Evolutionary conservation across 2,888 invertebrate genomes (phyloP), one percentile per base, ranked within the genome.

Genomic region (Oscheius sp.): DNA sequence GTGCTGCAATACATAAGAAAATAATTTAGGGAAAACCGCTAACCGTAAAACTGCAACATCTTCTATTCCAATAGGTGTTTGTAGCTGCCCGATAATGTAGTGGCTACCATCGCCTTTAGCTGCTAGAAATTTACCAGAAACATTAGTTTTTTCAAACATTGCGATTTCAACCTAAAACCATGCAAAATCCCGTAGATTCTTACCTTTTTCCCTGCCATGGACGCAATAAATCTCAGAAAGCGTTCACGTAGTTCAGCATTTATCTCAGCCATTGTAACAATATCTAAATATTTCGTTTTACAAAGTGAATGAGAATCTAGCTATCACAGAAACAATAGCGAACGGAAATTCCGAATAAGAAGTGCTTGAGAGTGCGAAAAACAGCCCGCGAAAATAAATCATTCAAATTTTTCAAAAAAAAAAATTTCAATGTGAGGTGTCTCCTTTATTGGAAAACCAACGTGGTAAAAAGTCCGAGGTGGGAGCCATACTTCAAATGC

Each of bases 1-100:
- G 71, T 49, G 23, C 71, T 49, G 21, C 23, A 55, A 55, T 18
- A 21, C 21, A 2, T 18, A 55, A 23, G 1, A 27, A 58, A 6
- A 27, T n/a, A 27, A 16, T 16, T 3, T n/a, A n/a, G n/a, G n/a
- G n/a, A n/a, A n/a, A n/a, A n/a, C n/a, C n/a, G 43, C 43, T 43
- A 41, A 76, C 76, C 76, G 61, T 18, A 76, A 29, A 7, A 71
- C 66, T 16, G 74, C 76, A 21, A 56, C 35, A 21, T 69, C 66
- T 18, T 71, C 69, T 1, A 74, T 70, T 43, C 76, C 74, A 25
- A 75, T 72, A n/a, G 76, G 76, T 7, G 76, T 76, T n/a, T 21
- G 29, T 29, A 76, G 29, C n/a, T 72, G 35, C 2, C 43, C 52
- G 12, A 76, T 53, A 2, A 74, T 29, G 45, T 64, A 58, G 21